These are phyloP conservation scores for Cremastobaeus sp. DNA, from an alignment of 2,888 invertebrate species.

Conservation along the genomic window DNA sequence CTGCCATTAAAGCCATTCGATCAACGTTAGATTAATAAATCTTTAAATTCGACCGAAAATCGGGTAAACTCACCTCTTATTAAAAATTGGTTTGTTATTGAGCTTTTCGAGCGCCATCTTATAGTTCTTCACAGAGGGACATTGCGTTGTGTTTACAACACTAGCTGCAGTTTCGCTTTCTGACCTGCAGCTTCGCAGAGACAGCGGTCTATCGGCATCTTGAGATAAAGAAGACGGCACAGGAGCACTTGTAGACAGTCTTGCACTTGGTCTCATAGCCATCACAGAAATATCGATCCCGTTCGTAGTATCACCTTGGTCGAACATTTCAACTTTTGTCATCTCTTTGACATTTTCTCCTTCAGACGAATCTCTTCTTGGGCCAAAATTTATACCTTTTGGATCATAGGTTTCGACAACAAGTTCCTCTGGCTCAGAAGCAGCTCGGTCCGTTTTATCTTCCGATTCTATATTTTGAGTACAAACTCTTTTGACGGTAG, in stretches of 20 bases:
- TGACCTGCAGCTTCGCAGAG: conserved; percentile 74
- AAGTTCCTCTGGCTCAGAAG: conserved; percentile 69
- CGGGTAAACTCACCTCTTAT: conserved; percentile 64
- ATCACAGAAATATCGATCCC: conserved; percentile 68
- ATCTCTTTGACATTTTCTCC: conserved; percentile 70
- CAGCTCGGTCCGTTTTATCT: conserved; percentile 68
- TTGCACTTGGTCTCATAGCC: conserved; percentile 68
- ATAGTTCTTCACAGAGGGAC: conserved; percentile 80
- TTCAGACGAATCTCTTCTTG: conserved; percentile 40
- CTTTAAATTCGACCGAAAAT: no score
- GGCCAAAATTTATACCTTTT: no score
- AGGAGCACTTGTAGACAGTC: conserved; percentile 77
- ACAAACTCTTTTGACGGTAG: conserved; percentile 76
- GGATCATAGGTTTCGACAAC: conserved; percentile 73
- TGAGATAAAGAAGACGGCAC: conserved; percentile 76
- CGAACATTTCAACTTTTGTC: conserved; percentile 67
- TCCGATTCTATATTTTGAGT: conserved; percentile 71
- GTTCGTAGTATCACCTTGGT: conserved; percentile 57
- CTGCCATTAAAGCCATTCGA: no score
- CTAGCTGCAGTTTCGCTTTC: conserved; percentile 77
- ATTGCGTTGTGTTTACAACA: conserved; percentile 79
- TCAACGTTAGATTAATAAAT: no score
- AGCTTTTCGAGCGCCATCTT: conserved; percentile 80
- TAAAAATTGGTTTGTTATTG: conserved; percentile 75
- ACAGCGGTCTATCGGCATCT: conserved; percentile 73